Evolutionary conservation across 1,140 invertebrate genomes (phyloP).

Genomic region (Phymastichus coffea): DNA sequence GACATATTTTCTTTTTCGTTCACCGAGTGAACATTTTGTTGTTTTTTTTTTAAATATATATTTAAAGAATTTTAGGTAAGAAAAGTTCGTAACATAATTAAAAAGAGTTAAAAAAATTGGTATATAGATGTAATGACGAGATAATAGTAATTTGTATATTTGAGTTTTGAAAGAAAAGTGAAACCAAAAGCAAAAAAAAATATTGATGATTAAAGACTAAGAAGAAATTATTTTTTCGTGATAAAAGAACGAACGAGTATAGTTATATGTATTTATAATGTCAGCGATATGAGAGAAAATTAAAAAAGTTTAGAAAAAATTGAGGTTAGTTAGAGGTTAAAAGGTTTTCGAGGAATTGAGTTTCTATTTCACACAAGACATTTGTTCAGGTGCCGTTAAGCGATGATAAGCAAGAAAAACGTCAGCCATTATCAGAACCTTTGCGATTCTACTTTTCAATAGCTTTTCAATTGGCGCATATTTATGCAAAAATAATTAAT

Average conservation of each 20-base stretch:
- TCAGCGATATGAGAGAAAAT: conserved; percentile 13
- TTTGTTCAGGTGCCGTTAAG: too few relatives aligned
- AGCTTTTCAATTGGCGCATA: too few relatives aligned
- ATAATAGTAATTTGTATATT: conserved; percentile 4
- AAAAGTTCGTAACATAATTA: neutral
- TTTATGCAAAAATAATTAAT: too few relatives aligned
- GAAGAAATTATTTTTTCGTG: too few relatives aligned
- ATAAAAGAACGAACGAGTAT: conserved; percentile 7
- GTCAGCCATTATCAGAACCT: too few relatives aligned
- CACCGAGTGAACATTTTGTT: too few relatives aligned
- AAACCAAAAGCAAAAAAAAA: conserved; percentile 8
- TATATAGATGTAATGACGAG: neutral
- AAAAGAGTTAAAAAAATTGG: neutral
- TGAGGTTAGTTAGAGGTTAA: neutral
- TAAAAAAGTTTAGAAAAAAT: conserved; percentile 13
- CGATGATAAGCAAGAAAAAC: too few relatives aligned
- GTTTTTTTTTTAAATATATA: neutral
- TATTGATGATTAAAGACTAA: too few relatives aligned
- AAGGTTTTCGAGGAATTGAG: conserved; percentile 1
- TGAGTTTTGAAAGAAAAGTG: neutral
- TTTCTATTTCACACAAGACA: conserved; percentile 9
- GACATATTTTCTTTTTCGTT: too few relatives aligned
- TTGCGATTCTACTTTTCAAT: too few relatives aligned
- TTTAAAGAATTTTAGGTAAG: neutral
- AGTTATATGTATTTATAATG: neutral